Percentiles rank a stretch among this genome's conserved stretches.
phyloP scores from a whole-genome alignment of 2,797 vertebrate species.

The Phalanger gymnotis region DNA sequence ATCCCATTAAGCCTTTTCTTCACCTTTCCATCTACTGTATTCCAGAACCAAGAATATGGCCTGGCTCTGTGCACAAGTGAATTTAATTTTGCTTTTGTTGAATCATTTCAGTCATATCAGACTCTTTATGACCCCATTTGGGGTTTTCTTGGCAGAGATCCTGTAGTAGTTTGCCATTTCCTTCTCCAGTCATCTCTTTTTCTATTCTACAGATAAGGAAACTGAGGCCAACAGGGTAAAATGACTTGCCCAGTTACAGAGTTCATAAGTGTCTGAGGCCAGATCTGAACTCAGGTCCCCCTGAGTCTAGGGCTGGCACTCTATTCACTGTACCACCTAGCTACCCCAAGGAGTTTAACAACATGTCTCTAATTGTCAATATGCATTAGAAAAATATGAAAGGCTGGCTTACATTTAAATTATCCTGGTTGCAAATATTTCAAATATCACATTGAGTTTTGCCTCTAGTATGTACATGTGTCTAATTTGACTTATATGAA shows the following conservation, averaged over 20 bases:
- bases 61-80: background rate
- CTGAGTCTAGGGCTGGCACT: background rate
- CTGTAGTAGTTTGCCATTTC: background rate
- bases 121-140: background rate
- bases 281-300: background rate
- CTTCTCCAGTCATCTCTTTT: background rate
- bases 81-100: background rate
- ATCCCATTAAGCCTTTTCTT: background rate
- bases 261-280: background rate
- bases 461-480: background rate
- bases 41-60: background rate
- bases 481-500: constrained; percentile 21
- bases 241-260: background rate
- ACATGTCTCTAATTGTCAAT: constrained; percentile 26
- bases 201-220: background rate
- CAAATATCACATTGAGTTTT: background rate
- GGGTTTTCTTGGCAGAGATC: background rate
- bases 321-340: background rate
- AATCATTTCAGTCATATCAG: background rate
- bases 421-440: constrained; percentile 50
- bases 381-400: constrained; percentile 24
- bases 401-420: constrained; percentile 46
- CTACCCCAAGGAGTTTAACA: background rate
- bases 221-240: background rate
- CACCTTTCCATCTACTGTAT: background rate